These are phyloP conservation scores for Peromyscus leucopus DNA, from an alignment of 2,113 vertebrate genomes.

Conservation along the genomic window DNA sequence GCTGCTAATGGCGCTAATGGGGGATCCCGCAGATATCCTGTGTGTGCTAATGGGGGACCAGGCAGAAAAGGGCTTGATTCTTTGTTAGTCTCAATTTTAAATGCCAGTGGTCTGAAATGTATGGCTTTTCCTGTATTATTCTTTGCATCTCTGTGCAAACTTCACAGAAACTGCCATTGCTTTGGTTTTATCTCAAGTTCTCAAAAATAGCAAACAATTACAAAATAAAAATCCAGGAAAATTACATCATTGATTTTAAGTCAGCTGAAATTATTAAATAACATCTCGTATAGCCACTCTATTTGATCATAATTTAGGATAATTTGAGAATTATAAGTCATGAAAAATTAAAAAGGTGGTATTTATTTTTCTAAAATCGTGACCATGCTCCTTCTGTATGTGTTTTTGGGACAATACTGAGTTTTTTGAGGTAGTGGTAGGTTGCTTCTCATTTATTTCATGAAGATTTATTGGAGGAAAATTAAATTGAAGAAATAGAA, in stretches of 20 bases:
- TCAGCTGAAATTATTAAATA: background rate
- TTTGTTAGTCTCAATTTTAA: conserved; percentile 35
- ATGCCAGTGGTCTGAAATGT: background rate
- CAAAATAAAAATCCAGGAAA: background rate
- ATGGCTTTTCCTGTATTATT: background rate
- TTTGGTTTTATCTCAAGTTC: background rate
- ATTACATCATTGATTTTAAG: background rate
- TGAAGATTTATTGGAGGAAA: background rate
- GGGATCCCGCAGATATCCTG: background rate
- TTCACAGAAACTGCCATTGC: background rate
- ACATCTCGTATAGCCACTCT: background rate
- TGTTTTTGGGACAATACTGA: background rate
- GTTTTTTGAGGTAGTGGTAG: background rate
- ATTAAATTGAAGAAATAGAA: background rate
- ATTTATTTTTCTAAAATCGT: background rate
- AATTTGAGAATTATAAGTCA: background rate
- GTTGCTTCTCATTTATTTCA: background rate
- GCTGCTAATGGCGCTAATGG: background rate
- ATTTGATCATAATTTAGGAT: background rate
- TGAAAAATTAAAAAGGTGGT: background rate
- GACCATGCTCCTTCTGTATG: background rate
- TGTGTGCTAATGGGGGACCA: background rate
- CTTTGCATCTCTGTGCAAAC: background rate
- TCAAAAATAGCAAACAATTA: background rate
- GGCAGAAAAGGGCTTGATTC: background rate